phyloP scores from a whole-genome alignment of 1,140 invertebrate species.

The Micrasema longulum region DNA sequence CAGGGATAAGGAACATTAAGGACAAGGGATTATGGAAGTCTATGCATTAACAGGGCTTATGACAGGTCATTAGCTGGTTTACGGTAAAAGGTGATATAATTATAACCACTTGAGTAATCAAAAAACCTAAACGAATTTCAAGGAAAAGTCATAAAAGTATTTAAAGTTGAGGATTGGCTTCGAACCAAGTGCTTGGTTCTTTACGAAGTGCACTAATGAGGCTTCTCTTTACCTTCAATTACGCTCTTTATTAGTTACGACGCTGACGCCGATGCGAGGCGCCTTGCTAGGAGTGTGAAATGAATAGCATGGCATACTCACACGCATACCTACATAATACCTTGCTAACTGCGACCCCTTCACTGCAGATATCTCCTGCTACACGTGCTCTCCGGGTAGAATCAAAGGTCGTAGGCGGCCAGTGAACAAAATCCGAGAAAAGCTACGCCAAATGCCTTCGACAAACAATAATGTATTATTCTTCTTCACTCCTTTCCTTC shows the following conservation, averaged over 20 bases:
- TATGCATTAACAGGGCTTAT: no score
- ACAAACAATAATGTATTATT: slow-evolving; percentile 44
- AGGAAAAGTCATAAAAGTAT: no score
- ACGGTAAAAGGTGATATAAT: no score
- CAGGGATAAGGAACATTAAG: no score
- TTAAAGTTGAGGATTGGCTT: no score
- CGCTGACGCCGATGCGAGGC: neutral
- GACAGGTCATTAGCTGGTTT: no score
- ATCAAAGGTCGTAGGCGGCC: neutral
- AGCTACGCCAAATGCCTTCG: slow-evolving; percentile 39
- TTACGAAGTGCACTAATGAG: slow-evolving; percentile 32
- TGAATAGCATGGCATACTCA: no score
- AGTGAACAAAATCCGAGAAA: slow-evolving; percentile 21
- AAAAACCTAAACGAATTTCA: no score
- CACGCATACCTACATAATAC: neutral
- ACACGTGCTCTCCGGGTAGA: slow-evolving; percentile 17
- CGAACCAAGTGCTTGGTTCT: no score
- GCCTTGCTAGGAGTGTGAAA: neutral
- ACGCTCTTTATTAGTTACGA: slow-evolving; percentile 25
- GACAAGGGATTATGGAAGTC: no score
- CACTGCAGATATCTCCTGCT: slow-evolving; percentile 15
- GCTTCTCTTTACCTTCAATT: slow-evolving; percentile 33
- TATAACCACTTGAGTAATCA: no score
- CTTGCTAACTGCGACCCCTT: neutral
- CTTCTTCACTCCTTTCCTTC: slow-evolving; percentile 3